Conservation (phyloP, 1,140 invertebrate species). For the Neoseiulus cucumeris region DNA sequence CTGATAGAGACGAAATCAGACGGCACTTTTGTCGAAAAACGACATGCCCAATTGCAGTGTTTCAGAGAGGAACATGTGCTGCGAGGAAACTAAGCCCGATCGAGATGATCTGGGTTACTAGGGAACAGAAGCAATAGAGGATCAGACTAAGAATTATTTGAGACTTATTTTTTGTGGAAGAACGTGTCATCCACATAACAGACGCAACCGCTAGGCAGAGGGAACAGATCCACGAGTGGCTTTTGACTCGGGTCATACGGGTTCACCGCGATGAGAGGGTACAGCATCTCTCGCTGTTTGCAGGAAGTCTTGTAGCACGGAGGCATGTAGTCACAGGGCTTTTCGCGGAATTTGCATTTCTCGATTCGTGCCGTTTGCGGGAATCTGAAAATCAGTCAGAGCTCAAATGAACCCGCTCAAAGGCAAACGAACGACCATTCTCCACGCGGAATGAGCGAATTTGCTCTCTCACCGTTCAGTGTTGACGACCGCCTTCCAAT, state of each 20-base stretch:
- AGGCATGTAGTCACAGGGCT: background rate
- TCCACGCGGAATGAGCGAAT: no score
- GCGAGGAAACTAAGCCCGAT: no score
- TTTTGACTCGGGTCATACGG: background rate
- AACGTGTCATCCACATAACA: conserved; percentile 2
- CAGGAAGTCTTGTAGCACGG: conserved; percentile 4
- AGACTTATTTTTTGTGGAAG: background rate
- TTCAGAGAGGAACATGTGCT: no score
- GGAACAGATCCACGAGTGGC: background rate
- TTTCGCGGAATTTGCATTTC: conserved; percentile 6
- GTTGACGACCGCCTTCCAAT: conserved; percentile 5
- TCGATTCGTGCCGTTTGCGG: conserved; percentile 5
- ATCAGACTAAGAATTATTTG: no score
- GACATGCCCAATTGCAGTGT: no score
- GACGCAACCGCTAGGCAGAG: background rate
- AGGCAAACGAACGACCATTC: no score
- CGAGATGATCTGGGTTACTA: no score
- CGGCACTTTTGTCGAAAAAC: no score
- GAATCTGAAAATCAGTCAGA: background rate
- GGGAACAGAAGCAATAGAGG: no score
- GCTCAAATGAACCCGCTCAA: no score
- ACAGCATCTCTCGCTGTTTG: conserved; percentile 7
- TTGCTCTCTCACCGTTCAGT: background rate
- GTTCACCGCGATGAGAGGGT: background rate
- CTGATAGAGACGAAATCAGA: no score